Evolutionary conservation across 2,113 vertebrate genomes (phyloP).

Genomic region (Nannobrachium achirus): DNA sequence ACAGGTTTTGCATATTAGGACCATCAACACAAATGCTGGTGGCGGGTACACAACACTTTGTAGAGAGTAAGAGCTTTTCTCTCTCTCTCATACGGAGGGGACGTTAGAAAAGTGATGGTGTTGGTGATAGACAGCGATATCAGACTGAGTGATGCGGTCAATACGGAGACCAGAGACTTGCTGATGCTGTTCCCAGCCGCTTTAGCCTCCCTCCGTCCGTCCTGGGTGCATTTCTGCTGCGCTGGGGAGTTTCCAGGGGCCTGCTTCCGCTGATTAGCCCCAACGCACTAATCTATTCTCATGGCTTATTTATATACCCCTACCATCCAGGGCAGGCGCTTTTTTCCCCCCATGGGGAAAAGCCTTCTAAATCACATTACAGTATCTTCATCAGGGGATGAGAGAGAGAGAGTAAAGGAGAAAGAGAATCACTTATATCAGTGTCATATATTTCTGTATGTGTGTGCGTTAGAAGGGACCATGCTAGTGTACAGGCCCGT

Average conservation of each 20-base stretch:
- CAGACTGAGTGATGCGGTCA: conserved; percentile 54
- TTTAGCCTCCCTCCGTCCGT: conserved; percentile 36
- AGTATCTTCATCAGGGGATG: conserved; percentile 48
- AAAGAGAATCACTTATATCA: no score
- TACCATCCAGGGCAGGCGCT: neutral
- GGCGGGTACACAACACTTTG: neutral
- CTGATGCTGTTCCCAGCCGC: conserved; percentile 42
- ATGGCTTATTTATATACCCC: conserved; percentile 56
- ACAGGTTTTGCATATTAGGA: neutral
- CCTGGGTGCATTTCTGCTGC: conserved; percentile 41
- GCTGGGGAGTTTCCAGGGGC: conserved; percentile 40
- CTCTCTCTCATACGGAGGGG: neutral
- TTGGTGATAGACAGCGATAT: conserved; percentile 45
- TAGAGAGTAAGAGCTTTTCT: neutral
- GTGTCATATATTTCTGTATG: no score
- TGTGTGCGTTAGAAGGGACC: no score
- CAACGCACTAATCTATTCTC: conserved; percentile 56
- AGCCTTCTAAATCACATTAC: conserved; percentile 60
- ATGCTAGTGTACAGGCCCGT: neutral
- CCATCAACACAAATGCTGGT: neutral
- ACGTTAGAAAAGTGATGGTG: conserved; percentile 14
- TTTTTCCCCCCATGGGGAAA: conserved; percentile 19
- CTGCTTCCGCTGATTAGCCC: conserved; percentile 39
- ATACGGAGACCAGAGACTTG: conserved; percentile 35
- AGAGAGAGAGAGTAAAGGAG: neutral